A percentile compares a stretch with the other conserved stretches of the same genome.
Conservation (phyloP, 2,797 vertebrate species). For the Rhinoraja longicauda region DNA sequence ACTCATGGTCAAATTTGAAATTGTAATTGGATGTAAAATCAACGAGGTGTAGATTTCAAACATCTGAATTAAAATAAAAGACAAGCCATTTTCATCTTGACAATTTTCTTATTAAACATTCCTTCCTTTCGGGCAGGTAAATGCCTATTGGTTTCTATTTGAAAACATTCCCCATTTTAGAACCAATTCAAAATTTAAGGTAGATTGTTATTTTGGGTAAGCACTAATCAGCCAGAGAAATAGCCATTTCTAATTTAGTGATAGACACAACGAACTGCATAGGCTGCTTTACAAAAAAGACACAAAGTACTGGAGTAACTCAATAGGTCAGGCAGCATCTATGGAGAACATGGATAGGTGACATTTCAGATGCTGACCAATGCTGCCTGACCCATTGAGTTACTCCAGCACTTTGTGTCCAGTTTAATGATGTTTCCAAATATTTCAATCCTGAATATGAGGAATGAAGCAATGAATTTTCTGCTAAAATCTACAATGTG, state of each 20-base stretch:
- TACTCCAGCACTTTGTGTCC: neutral
- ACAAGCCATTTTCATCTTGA: neutral
- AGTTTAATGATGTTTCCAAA: neutral
- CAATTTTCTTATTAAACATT: neutral
- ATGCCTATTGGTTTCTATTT: neutral
- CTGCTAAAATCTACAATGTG: neutral
- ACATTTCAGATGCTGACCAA: too few species aligned
- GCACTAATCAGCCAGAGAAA: neutral
- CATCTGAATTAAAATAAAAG: neutral
- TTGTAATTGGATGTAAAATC: neutral
- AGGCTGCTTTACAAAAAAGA: too few species aligned
- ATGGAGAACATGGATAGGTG: too few species aligned
- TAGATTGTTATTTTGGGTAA: neutral
- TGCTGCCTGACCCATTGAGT: too few species aligned
- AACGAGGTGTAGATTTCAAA: neutral
- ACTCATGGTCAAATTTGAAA: neutral
- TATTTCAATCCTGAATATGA: neutral
- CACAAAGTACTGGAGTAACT: too few species aligned
- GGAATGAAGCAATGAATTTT: neutral
- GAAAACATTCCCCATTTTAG: neutral
- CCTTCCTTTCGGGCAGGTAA: neutral
- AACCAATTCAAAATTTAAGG: neutral
- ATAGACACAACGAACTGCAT: neutral
- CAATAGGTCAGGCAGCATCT: too few species aligned
- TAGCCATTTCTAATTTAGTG: neutral